phyloP scores from a whole-genome alignment of 2,797 vertebrate genomes.

The Enteromius trimaculatus region DNA sequence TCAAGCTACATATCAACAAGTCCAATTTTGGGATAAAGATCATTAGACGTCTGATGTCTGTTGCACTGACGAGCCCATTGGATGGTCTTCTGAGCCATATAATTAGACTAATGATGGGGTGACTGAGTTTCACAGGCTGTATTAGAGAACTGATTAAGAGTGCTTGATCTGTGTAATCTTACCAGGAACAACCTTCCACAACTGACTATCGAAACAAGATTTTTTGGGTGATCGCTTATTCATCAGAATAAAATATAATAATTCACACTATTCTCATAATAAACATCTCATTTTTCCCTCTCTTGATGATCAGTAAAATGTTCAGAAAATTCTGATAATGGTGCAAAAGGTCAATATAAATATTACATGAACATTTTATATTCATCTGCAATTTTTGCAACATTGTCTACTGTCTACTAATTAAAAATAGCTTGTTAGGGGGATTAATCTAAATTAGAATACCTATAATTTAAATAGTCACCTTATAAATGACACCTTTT shows the following conservation, averaged over 20 bases:
- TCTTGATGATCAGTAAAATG: background rate
- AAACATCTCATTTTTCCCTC: too few species aligned
- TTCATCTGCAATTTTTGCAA: background rate
- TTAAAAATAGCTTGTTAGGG: background rate
- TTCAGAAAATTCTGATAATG: background rate
- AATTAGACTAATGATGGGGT: constrained; percentile 53
- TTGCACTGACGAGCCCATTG: constrained; percentile 41
- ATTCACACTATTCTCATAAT: background rate
- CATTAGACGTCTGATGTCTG: constrained; percentile 19
- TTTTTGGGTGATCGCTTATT: background rate
- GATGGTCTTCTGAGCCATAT: constrained; percentile 34
- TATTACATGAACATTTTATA: background rate
- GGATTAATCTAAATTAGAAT: too few species aligned
- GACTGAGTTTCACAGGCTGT: constrained; percentile 46
- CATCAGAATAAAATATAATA: background rate
- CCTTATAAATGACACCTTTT: background rate
- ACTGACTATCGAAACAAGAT: background rate
- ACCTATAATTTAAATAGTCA: background rate
- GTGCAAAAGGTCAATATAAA: background rate
- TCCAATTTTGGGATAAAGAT: background rate
- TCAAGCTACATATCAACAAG: constrained; percentile 31
- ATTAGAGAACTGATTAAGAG: constrained; percentile 41
- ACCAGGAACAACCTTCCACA: background rate
- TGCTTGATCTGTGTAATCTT: constrained; percentile 52
- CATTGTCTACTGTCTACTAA: background rate